These are phyloP conservation scores for Casuarius casuarius DNA, from an alignment of 2,113 vertebrate genomes.

Conservation along the genomic window DNA sequence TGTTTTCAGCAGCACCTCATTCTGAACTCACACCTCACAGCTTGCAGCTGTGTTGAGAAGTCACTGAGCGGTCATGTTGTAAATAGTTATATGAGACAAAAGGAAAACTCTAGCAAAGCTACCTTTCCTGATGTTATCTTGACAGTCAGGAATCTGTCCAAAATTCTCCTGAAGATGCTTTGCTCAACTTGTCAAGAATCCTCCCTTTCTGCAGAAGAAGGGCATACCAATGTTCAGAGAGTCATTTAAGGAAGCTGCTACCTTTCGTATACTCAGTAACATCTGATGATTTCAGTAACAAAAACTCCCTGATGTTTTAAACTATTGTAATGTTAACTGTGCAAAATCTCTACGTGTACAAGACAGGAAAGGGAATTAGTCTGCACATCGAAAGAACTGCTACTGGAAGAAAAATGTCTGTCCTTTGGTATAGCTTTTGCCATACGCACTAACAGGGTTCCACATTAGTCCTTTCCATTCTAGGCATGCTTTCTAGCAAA, in stretches of 20 bases:
- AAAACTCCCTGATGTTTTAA: neutral
- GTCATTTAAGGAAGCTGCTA: neutral
- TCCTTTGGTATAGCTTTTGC: neutral
- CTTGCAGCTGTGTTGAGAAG: neutral
- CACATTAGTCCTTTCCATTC: neutral
- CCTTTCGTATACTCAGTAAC: neutral
- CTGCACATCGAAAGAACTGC: neutral
- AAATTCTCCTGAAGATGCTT: neutral
- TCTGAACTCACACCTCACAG: neutral
- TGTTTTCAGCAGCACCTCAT: neutral
- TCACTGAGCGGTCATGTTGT: rapidly evolving
- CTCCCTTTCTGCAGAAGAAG: neutral
- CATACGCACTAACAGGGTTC: neutral
- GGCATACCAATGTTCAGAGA: neutral
- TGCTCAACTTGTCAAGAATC: neutral
- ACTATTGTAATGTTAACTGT: neutral
- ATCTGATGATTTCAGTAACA: neutral
- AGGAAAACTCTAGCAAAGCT: neutral
- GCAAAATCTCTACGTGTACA: neutral
- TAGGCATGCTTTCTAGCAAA: neutral
- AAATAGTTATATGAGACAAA: neutral
- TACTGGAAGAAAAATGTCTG: neutral
- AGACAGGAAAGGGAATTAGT: neutral
- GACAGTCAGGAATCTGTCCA: neutral
- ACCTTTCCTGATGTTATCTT: neutral